Evolutionary conservation across 2,888 invertebrate genomes (phyloP).

Genomic region (Orthosia gothica): DNA sequence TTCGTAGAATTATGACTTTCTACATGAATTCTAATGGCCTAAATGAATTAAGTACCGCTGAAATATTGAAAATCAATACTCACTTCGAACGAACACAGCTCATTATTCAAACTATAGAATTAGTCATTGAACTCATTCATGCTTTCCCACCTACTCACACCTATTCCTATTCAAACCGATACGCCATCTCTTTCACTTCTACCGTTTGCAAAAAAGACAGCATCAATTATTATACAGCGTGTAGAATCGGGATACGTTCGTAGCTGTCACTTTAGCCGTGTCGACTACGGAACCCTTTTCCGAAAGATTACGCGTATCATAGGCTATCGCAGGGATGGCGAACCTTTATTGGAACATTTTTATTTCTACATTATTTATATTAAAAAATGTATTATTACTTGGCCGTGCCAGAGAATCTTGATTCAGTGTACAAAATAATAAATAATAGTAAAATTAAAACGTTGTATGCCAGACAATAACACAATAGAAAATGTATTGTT

Average conservation of each 20-base stretch:
- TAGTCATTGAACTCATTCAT: slow-evolving; percentile 4
- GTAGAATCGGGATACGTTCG: slow-evolving; percentile 66
- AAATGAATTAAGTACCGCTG: background rate
- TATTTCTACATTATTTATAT: no score
- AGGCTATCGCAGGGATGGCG: slow-evolving; percentile 53
- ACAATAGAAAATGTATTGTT: no score
- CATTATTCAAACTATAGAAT: background rate
- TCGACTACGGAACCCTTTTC: slow-evolving; percentile 82
- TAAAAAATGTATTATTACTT: background rate
- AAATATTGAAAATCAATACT: slow-evolving; percentile 21
- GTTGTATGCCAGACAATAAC: no score
- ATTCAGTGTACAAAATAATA: no score
- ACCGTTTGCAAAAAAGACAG: slow-evolving; percentile 59
- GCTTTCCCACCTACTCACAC: slow-evolving; percentile 11
- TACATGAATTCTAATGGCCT: background rate
- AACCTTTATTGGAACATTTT: background rate
- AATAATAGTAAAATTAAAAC: no score
- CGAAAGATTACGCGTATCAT: slow-evolving; percentile 87
- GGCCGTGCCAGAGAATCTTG: background rate
- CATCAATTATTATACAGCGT: slow-evolving; percentile 62
- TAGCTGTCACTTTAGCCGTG: slow-evolving; percentile 67
- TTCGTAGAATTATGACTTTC: background rate
- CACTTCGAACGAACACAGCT: background rate
- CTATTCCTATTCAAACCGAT: slow-evolving; percentile 21
- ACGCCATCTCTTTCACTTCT: slow-evolving; percentile 28